phyloP scores from a whole-genome alignment of 92 coral and sea anemone genomes.

The Anthopleura xanthogrammica region DNA sequence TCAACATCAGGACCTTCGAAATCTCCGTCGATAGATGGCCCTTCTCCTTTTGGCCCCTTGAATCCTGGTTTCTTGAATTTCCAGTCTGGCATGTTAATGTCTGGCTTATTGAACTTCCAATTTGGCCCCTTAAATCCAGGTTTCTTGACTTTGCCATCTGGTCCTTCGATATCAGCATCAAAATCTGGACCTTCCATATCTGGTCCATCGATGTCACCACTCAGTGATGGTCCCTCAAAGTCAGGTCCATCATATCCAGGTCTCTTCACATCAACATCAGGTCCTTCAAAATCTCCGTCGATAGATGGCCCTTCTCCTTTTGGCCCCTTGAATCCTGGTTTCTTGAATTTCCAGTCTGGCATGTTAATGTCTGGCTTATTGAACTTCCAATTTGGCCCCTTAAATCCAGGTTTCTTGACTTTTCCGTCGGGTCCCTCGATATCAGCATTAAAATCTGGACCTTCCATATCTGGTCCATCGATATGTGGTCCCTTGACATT shows the following conservation, averaged over 20 bases:
- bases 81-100: no score
- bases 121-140: no score
- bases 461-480: conserved; percentile 13
- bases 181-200: background rate
- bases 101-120: no score
- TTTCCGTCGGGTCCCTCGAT: conserved; percentile 23
- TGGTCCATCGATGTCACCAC: background rate
- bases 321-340: background rate
- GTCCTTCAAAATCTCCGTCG: no score
- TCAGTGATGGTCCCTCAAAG: no score
- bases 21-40: no score
- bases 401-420: conserved; percentile 10
- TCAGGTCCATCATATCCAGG: no score
- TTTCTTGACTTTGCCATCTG: background rate
- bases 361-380: conserved; percentile 16
- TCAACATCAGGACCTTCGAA: no score
- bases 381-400: conserved; percentile 13
- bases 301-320: no score
- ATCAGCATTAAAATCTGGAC: conserved; percentile 33
- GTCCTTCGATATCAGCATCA: background rate
- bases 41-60: no score
- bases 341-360: conserved; percentile 22
- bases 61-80: no score
- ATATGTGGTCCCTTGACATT: background rate
- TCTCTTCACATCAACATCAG: no score